Evolutionary conservation across 2,888 invertebrate genomes (phyloP).

Genomic region (Drosophila prostipennis): DNA sequence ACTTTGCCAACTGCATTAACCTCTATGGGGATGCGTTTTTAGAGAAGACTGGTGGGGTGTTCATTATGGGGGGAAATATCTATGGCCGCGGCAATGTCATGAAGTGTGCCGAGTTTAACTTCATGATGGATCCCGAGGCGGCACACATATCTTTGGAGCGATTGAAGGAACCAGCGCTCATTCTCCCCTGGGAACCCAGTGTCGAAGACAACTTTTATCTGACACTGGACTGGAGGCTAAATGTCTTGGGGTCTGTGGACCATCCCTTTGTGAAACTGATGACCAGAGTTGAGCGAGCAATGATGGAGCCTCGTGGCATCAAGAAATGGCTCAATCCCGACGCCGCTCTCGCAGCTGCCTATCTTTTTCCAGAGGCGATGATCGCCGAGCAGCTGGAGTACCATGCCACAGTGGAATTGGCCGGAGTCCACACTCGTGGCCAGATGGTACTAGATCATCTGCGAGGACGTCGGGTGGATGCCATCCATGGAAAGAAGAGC

Average conservation of each 20-base stretch:
- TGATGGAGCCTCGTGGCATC: conserved; percentile 52
- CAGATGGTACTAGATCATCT: conserved; percentile 86
- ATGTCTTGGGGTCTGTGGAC: conserved; percentile 66
- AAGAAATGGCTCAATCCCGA: conserved; percentile 84
- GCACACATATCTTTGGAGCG: conserved; percentile 87
- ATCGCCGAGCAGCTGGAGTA: conserved; percentile 67
- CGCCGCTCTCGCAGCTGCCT: conserved; percentile 84
- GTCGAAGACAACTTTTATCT: conserved; percentile 72
- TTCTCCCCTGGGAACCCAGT: conserved; percentile 89
- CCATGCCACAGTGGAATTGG: conserved; percentile 86
- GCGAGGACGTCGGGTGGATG: conserved; percentile 84
- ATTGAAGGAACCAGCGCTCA: conserved; percentile 85
- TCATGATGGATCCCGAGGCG: conserved; percentile 90
- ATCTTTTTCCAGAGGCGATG: conserved; percentile 83
- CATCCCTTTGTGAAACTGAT: conserved; percentile 84
- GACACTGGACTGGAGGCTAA: conserved; percentile 85
- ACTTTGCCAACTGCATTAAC: conserved; percentile 89
- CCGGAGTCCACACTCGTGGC: conserved; percentile 85
- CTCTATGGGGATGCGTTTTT: conserved; percentile 86
- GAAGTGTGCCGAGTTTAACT: conserved; percentile 90
- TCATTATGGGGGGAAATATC: conserved; percentile 91
- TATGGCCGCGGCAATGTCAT: conserved; percentile 88
- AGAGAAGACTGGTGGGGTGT: conserved; percentile 87
- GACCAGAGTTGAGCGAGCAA: conserved; percentile 84
- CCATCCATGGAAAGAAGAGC: conserved; percentile 64